These are phyloP conservation scores for Yponomeuta cagnagella DNA, from an alignment of 2,888 invertebrate species.

Conservation along the genomic window DNA sequence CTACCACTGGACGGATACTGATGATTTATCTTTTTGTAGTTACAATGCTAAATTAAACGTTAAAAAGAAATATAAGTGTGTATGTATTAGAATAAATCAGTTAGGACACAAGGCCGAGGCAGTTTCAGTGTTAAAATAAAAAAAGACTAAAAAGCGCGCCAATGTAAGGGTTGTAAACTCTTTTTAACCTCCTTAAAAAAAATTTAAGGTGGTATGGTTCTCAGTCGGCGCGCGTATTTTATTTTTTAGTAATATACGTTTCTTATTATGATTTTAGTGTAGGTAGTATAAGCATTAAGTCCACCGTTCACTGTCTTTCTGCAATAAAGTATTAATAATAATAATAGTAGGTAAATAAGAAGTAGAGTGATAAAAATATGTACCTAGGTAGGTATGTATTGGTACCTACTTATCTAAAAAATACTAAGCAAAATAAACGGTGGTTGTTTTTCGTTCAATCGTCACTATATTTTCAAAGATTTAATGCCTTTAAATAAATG, in stretches of 20 bases:
- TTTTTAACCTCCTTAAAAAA: background rate
- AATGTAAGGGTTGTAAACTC: background rate
- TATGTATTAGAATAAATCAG: background rate
- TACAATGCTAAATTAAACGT: conserved; percentile 22
- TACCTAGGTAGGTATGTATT: too few species aligned
- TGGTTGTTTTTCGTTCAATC: conserved; percentile 41
- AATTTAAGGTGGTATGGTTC: too few species aligned
- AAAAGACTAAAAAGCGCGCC: conserved; percentile 5
- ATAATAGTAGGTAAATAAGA: too few species aligned
- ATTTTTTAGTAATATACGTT: too few species aligned
- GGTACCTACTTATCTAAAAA: conserved; percentile 7
- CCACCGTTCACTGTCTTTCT: too few species aligned
- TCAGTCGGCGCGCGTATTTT: too few species aligned
- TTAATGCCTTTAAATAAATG: background rate
- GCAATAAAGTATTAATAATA: too few species aligned
- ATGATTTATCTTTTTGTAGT: conserved; percentile 57
- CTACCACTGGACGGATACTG: conserved; percentile 75
- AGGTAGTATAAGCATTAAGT: too few species aligned
- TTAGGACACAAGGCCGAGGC: conserved; percentile 2
- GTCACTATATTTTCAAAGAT: background rate
- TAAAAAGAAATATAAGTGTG: conserved; percentile 17
- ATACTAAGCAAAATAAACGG: conserved; percentile 29
- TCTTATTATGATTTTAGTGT: too few species aligned
- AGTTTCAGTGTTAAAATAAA: conserved; percentile 1
- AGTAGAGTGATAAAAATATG: too few species aligned